These are phyloP conservation scores for Perdita meconis DNA, from an alignment of 2,888 invertebrate species.

Conservation along the genomic window DNA sequence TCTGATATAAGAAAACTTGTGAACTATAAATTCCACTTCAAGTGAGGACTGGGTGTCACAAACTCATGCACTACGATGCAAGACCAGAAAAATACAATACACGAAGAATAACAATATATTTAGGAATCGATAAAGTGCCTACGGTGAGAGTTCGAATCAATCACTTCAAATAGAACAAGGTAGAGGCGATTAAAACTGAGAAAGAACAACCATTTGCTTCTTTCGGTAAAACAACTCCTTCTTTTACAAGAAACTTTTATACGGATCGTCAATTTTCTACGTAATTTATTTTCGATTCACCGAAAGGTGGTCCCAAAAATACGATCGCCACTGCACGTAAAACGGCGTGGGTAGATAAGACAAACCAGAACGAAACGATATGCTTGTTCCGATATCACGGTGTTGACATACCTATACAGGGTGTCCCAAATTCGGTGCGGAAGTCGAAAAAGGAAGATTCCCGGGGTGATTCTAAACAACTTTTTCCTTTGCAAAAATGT, in stretches of 20 bases:
- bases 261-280: background rate
- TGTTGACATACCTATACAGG: conserved; percentile 44
- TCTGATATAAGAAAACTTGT: background rate
- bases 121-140: background rate
- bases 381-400: conserved; percentile 54
- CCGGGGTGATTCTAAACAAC: no score
- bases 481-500: no score
- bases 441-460: no score
- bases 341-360: conserved; percentile 48
- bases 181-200: background rate
- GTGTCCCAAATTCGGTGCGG: no score
- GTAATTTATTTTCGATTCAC: background rate
- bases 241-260: background rate
- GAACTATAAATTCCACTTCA: background rate
- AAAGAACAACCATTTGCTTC: background rate
- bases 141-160: background rate
- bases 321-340: conserved; percentile 27
- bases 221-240: background rate
- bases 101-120: background rate
- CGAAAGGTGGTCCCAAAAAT: conserved; percentile 22
- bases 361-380: conserved; percentile 35
- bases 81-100: background rate
- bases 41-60: background rate
- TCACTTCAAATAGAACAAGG: background rate
- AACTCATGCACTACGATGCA: conserved; percentile 2